phyloP scores from a whole-genome alignment of 1,140 invertebrate species.

The Caenorhabditis latens region DNA sequence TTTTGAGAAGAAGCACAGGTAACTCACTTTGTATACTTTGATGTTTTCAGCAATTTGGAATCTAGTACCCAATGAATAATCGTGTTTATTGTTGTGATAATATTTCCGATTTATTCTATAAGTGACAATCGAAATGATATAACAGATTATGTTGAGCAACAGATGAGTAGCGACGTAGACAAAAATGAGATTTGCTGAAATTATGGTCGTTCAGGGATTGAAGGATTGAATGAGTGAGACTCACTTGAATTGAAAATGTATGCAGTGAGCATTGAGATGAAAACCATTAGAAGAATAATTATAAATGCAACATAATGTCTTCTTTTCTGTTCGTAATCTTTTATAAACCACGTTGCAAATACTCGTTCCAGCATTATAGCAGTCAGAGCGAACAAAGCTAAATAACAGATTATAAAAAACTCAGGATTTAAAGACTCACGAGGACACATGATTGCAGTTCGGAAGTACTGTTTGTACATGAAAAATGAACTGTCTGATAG shows the following conservation, averaged over 20 bases:
- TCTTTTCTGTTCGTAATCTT: not conserved
- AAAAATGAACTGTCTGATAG: not conserved
- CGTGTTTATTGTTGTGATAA: not conserved
- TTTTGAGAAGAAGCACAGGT: no score
- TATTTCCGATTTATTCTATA: slow-evolving; percentile 1
- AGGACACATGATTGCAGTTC: slow-evolving; percentile 12
- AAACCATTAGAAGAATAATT: not conserved
- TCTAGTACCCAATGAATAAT: not conserved
- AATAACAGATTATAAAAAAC: not conserved
- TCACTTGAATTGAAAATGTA: slow-evolving; percentile 3
- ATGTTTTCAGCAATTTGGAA: slow-evolving; percentile 1
- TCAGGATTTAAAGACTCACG: not conserved
- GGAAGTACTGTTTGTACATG: slow-evolving; percentile 16
- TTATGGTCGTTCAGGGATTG: no score
- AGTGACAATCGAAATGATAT: not conserved
- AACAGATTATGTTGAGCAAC: not conserved
- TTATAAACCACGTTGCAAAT: slow-evolving; percentile 24
- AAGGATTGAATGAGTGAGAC: not conserved
- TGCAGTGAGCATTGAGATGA: not conserved
- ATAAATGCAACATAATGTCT: not conserved
- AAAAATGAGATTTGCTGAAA: slow-evolving; percentile 1
- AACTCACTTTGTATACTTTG: not conserved
- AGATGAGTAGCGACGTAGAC: not conserved
- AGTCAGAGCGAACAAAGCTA: not conserved
- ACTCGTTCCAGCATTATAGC: not conserved